phyloP scores from a whole-genome alignment of 2,888 invertebrate genomes.

The Mactromeris polynyma region DNA sequence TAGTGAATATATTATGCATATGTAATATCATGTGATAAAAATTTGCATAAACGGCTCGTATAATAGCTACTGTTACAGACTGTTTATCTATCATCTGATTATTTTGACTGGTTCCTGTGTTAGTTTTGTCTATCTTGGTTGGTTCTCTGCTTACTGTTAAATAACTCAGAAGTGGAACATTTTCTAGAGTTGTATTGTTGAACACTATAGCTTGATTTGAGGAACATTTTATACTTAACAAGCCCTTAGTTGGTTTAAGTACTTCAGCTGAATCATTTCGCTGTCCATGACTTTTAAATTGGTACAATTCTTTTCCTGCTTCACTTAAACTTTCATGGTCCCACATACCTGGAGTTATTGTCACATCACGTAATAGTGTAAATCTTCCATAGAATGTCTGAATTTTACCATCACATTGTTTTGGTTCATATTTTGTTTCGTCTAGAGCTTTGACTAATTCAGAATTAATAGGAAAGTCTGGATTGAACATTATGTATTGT shows the following conservation, averaged over 20 bases:
- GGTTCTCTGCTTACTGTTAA: background rate
- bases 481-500: slow-evolving; percentile 25
- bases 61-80: slow-evolving; percentile 51
- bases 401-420: slow-evolving; percentile 50
- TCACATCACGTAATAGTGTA: slow-evolving; percentile 43
- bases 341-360: slow-evolving; percentile 49
- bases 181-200: slow-evolving; percentile 22
- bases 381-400: slow-evolving; percentile 45
- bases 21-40: slow-evolving; percentile 61
- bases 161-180: slow-evolving; percentile 47
- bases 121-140: too few species aligned
- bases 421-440: background rate
- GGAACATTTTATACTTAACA: slow-evolving; percentile 50
- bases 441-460: slow-evolving; percentile 22
- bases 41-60: slow-evolving; percentile 58
- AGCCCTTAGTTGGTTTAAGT: slow-evolving; percentile 42
- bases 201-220: slow-evolving; percentile 4
- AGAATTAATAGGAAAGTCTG: slow-evolving; percentile 14
- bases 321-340: slow-evolving; percentile 32
- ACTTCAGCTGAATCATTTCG: slow-evolving; percentile 51
- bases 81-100: background rate
- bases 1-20: slow-evolving; percentile 52
- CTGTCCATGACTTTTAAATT: slow-evolving; percentile 42
- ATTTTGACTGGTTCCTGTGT: background rate
- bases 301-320: slow-evolving; percentile 49